Percentiles rank a stretch among this genome's conserved stretches.
Conservation (phyloP, 2,888 invertebrate genomes). For the Drosophila putrida region DNA sequence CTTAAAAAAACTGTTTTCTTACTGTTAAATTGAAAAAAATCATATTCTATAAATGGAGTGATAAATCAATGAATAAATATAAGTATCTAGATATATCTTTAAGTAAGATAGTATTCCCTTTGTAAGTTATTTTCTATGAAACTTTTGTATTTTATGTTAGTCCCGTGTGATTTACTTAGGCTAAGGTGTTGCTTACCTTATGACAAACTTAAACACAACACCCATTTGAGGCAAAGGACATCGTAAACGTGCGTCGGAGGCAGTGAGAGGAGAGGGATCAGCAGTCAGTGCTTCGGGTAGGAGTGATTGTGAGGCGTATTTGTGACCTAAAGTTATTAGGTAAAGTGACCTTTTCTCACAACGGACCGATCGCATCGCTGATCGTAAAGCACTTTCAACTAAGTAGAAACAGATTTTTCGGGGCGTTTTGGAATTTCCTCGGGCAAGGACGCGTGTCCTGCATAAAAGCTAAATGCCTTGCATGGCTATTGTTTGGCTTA, state of each 20-base stretch:
- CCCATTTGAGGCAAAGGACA: slow-evolving; percentile 28
- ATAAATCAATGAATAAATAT: not conserved
- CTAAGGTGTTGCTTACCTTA: slow-evolving; percentile 35
- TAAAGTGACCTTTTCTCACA: slow-evolving; percentile 71
- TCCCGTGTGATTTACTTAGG: slow-evolving; percentile 15
- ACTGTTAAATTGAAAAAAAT: too few species aligned
- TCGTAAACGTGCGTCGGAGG: slow-evolving; percentile 33
- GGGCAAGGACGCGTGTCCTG: slow-evolving; percentile 70
- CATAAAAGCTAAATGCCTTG: slow-evolving; percentile 65
- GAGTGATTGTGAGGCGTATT: slow-evolving; percentile 76
- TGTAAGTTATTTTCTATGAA: slow-evolving; percentile 16
- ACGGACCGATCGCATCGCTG: not conserved
- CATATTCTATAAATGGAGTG: too few species aligned
- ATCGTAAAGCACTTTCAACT: slow-evolving; percentile 41
- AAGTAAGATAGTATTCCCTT: not conserved
- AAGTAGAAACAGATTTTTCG: slow-evolving; percentile 70
- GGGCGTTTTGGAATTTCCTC: slow-evolving; percentile 53
- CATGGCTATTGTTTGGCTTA: slow-evolving; percentile 67
- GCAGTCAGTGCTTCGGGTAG: slow-evolving; percentile 72
- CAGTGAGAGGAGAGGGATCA: slow-evolving; percentile 37
- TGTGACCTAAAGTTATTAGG: slow-evolving; percentile 78
- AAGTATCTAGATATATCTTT: not conserved
- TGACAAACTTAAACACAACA: slow-evolving; percentile 50
- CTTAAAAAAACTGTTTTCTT: not conserved
- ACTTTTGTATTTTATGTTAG: not conserved